phyloP scores from a whole-genome alignment of 1,140 invertebrate species.

The Armadillidium nasatum region DNA sequence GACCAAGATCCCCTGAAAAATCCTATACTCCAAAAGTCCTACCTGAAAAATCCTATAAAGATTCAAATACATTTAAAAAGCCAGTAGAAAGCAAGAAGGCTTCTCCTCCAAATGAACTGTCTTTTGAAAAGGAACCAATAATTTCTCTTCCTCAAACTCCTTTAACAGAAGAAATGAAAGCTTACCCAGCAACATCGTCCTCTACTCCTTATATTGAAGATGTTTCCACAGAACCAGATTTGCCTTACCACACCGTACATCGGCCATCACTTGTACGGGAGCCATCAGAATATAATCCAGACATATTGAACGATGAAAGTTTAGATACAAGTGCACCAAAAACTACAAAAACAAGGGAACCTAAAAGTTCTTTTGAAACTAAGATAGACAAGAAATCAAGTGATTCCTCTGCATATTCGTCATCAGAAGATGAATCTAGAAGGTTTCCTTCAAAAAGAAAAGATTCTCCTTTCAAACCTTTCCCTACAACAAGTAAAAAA shows the following conservation, averaged over 20 bases:
- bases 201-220: slow-evolving; percentile 39
- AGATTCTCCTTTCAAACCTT: background rate
- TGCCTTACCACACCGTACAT: slow-evolving; percentile 39
- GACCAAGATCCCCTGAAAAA: slow-evolving; percentile 34
- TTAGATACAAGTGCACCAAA: background rate
- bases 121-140: slow-evolving; percentile 30
- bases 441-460: background rate
- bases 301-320: slow-evolving; percentile 4
- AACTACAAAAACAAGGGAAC: background rate
- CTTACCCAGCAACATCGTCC: slow-evolving; percentile 26
- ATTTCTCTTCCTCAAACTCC: slow-evolving; percentile 42
- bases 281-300: slow-evolving; percentile 38
- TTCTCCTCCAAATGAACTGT: background rate
- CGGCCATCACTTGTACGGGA: slow-evolving; percentile 41
- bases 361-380: background rate
- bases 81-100: background rate
- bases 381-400: background rate
- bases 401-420: background rate
- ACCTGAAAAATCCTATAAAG: slow-evolving; percentile 19
- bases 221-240: slow-evolving; percentile 37
- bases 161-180: slow-evolving; percentile 42
- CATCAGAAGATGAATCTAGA: slow-evolving; percentile 3
- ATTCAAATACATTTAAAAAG: slow-evolving; percentile 5
- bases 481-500: background rate
- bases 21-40: slow-evolving; percentile 22